A percentile compares a stretch with the other conserved stretches of the same genome.
Evolutionary conservation across 2,888 invertebrate species (phyloP).

Genomic region (Cephus rjabovi): DNA sequence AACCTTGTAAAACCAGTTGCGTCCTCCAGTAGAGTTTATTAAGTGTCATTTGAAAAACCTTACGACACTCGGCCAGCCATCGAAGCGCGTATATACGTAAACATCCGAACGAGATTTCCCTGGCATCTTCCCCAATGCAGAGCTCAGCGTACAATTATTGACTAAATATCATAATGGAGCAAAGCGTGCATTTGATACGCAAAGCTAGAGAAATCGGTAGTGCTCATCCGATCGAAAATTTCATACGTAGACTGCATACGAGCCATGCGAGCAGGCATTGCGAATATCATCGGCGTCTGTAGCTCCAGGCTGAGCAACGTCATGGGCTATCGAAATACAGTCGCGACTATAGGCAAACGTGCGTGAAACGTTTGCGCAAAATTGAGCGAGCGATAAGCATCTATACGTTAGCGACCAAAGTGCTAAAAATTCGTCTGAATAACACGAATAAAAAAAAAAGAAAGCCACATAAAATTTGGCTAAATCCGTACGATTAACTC

Average conservation of each 20-base stretch:
- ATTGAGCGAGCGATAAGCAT: neutral
- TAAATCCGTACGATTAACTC: neutral
- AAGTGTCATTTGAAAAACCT: neutral
- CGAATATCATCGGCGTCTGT: neutral
- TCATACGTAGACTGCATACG: neutral
- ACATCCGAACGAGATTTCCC: neutral
- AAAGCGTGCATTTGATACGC: neutral
- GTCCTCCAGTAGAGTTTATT: neutral
- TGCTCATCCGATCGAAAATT: neutral
- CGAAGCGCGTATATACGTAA: neutral
- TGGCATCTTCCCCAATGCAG: neutral
- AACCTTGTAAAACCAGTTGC: neutral
- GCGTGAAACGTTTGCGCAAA: neutral
- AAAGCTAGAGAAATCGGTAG: neutral
- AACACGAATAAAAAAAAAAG: neutral
- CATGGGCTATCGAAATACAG: neutral
- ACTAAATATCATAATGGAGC: neutral
- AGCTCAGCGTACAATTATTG: neutral
- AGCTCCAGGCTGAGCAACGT: neutral
- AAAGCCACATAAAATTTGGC: neutral
- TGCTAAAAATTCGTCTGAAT: neutral
- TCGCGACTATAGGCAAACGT: neutral
- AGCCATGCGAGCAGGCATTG: neutral
- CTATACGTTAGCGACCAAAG: neutral
- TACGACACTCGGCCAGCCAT: neutral